Evolutionary conservation across 35 echinoderm and acorn worm species (phyloP), one percentile per base, ranked within the genome.

Genomic region (Acanthaster planci): DNA sequence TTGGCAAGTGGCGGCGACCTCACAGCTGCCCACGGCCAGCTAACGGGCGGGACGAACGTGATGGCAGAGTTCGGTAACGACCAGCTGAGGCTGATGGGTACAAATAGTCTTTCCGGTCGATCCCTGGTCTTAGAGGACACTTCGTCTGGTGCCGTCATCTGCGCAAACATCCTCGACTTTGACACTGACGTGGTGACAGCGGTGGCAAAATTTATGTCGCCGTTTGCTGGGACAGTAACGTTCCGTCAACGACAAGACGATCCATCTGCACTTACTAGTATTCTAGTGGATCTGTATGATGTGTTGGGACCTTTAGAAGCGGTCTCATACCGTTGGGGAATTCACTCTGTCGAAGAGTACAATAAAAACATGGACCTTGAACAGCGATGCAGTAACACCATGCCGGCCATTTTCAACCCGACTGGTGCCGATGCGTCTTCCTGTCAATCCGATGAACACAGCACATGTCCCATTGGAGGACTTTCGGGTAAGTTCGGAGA

Each of bases 201-300:
- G 7, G 86, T 91, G 5, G 88, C 92, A 21, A 79, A 58, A 35
- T 92, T 99, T 39, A 67, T 84, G 39, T 80, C 86, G 36, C 96
- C 96, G 0, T 67, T 99, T 55, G 85, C 92, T 17, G 96, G 96
- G 76, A 91, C 82, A 0, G 83, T 99, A 21, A 91, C 85, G 51
- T 84, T 94, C 31, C 88, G 96, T 8, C 96, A 94, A 55, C 44
- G 32, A 30, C 37, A 55, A 8, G 39, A 44, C 76, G 59, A 83
- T 47, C 34, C 76, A 56, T n/a, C 22, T 15, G 51, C 88, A 19
- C 77, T 40, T 9, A 97, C 95, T 0, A 87, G 87, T 0, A 82
- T 99, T 32, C 91, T 88, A 55, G 89, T 93, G 0, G 92, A 94
- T 44, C 38, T 94, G 18, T 93, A 82, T 50, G 82, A 88, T 80